phyloP scores from a whole-genome alignment of 2,888 invertebrate genomes.

The Unio pictorum region DNA sequence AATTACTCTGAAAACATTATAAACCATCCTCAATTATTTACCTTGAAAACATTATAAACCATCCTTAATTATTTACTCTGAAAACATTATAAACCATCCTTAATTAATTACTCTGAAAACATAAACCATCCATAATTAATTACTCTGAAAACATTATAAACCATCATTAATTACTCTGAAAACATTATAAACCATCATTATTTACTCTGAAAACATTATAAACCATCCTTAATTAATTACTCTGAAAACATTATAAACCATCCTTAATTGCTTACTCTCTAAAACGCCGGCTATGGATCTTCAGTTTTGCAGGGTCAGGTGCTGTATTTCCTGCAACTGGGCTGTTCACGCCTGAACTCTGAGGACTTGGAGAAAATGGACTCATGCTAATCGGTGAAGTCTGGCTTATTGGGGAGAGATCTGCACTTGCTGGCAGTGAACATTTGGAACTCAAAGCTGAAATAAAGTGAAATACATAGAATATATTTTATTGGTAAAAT shows the following conservation, averaged over 20 bases:
- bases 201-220: conserved; percentile 4
- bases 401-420: conserved; percentile 70
- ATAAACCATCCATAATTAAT: too few relatives aligned
- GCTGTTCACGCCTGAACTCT: conserved; percentile 64
- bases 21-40: too few relatives aligned
- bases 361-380: conserved; percentile 65
- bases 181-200: neutral
- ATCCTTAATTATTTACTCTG: too few relatives aligned
- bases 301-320: conserved; percentile 56
- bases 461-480: conserved; percentile 4
- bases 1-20: too few relatives aligned
- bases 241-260: neutral
- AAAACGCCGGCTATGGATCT: conserved; percentile 72
- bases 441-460: conserved; percentile 58
- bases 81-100: too few relatives aligned
- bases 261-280: conserved; percentile 63
- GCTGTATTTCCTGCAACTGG: conserved; percentile 59
- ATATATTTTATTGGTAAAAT: neutral
- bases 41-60: too few relatives aligned
- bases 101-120: conserved; percentile 21
- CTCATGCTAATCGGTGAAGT: conserved; percentile 69
- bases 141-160: conserved; percentile 23
- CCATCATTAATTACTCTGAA: conserved; percentile 3
- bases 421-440: conserved; percentile 61
- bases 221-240: conserved; percentile 22